Base-by-base conservation (phyloP, 2,113 vertebrate genomes). In the Donacobius atricapilla region DNA sequence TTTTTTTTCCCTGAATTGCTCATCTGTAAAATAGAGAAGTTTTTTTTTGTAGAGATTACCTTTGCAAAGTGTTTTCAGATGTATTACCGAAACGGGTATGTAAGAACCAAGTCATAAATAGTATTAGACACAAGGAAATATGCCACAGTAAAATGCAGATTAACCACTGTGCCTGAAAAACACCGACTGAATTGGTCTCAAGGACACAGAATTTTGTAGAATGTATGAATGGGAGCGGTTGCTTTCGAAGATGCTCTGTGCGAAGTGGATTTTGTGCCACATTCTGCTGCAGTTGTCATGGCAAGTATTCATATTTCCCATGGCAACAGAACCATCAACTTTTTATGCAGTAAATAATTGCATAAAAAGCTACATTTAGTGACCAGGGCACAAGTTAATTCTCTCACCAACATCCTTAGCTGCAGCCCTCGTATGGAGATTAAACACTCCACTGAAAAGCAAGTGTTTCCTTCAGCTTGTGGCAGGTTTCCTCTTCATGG, bases 251-350 rank as follows among this genome's bases (percentile, higher is more conserved):
- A 87, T 81, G 69, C 65, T 77, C 79, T 54, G 48, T 72, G 58
- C 93, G 89, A 93, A 94, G 76, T 65, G 76, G 79, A 61, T 89
- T 65, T 28, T 47, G 27, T 50, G 68, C 66, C 44, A 86, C 39
- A 14, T 64, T 70, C 78, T 82, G 54, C 93, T 78, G 81, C 81
- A 95, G 94, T 96, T 97, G 96, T 97, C 95, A 96, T 96, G 95
- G 96, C 40, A 35, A 97, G 87, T 63, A 50, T 88, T 96, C 84
- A n/a, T 83, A 93, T 95, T 97, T 90, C 78, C 96, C 96, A 95
- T 97, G 92, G 96, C 96, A 97, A 97, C 94, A 82, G 88, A 91
- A 65, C 39, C 50, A 37, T 50, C 63, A 77, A 44, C 56, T 51
- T 51, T 68, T 68, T 44, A 86, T 68, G 63, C 63, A 37, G 75